Conservation (phyloP, 2,113 vertebrate genomes). For the Melospiza melodia region DNA sequence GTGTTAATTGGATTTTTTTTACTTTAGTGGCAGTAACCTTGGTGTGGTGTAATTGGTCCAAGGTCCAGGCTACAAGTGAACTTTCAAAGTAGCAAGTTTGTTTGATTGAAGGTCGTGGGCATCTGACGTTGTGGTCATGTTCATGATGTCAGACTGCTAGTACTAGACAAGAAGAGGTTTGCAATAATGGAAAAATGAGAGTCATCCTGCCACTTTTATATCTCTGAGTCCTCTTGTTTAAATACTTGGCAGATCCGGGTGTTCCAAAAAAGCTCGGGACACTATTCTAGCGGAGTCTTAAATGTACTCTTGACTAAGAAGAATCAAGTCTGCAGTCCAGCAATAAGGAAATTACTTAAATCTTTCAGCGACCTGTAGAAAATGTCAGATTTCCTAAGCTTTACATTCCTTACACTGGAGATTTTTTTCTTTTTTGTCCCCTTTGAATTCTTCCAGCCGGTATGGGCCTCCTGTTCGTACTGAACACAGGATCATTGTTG, state of each 20-base stretch:
- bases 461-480: conserved; percentile 89
- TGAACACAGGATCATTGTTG: conserved; percentile 89
- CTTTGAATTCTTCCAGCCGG: conserved; percentile 53
- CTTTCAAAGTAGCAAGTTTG: conserved; percentile 59
- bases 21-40: conserved; percentile 49
- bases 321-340: not conserved
- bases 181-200: conserved; percentile 37
- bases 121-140: conserved; percentile 32
- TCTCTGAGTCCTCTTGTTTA: conserved; percentile 58
- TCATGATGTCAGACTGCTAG: conserved; percentile 43
- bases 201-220: conserved; percentile 41
- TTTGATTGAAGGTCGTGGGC: conserved; percentile 35
- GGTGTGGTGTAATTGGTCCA: not conserved
- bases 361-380: not conserved
- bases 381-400: not conserved
- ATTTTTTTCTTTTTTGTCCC: not conserved
- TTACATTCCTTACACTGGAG: not conserved
- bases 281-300: not conserved
- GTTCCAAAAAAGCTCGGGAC: conserved; percentile 44
- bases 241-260: conserved; percentile 50
- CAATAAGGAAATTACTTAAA: not conserved
- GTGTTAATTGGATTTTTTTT: conserved; percentile 57
- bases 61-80: conserved; percentile 51
- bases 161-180: conserved; percentile 51
- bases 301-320: not conserved